Evolutionary conservation across 2,888 invertebrate genomes (phyloP).

Genomic region (Acrocyrtus sp.): DNA sequence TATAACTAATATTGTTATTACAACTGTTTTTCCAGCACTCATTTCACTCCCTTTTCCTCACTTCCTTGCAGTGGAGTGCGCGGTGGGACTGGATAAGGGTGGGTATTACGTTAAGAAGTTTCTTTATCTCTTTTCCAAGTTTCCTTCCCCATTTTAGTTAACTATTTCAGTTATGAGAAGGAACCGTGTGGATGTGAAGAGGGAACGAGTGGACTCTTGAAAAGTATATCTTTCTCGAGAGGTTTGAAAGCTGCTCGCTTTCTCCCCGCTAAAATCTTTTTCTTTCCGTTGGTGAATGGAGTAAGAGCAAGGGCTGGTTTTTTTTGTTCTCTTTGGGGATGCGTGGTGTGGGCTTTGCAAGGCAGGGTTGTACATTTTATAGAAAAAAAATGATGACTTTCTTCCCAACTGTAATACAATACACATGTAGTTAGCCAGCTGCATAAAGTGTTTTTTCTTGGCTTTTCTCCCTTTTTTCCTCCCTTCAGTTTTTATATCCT

Average conservation of each 20-base stretch:
- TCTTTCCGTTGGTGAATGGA: neutral
- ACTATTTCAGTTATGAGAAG: constrained; percentile 5
- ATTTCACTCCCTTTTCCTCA: constrained; percentile 23
- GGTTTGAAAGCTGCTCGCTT: constrained; percentile 41
- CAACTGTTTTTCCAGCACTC: constrained; percentile 30
- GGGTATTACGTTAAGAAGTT: constrained; percentile 9
- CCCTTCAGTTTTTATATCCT: neutral
- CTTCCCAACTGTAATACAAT: constrained; percentile 5
- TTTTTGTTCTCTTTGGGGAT: constrained; percentile 1
- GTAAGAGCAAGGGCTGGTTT: neutral
- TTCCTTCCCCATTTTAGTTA: neutral
- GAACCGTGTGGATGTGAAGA: neutral
- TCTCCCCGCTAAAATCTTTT: constrained; percentile 5
- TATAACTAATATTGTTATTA: constrained; percentile 41
- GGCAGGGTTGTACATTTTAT: too few species aligned
- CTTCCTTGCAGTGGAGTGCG: neutral
- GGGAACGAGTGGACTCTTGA: constrained; percentile 43
- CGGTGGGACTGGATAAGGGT: too few species aligned
- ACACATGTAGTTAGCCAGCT: constrained; percentile 28
- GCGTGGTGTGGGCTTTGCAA: neutral
- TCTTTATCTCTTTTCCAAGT: neutral
- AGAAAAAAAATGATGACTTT: too few species aligned
- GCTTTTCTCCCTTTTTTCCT: constrained; percentile 7
- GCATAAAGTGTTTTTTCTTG: constrained; percentile 8
- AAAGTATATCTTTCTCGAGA: constrained; percentile 44